Conservation (phyloP, 1,140 invertebrate genomes). For the Papilio xuthus region DNA sequence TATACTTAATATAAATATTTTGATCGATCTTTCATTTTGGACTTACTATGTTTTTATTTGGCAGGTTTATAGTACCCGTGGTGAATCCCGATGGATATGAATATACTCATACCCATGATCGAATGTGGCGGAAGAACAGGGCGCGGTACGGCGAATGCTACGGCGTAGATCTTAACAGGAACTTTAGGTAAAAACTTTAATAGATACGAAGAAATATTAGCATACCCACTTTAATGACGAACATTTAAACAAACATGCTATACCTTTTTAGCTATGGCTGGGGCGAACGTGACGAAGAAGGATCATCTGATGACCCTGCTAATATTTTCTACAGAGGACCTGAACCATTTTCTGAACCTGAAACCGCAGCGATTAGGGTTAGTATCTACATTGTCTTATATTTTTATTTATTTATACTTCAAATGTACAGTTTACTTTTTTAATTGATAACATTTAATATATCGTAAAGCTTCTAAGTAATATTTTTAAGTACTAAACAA, state of each 20-base stretch:
- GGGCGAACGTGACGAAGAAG: conserved; percentile 82
- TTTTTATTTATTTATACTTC: neutral
- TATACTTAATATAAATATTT: too few species aligned
- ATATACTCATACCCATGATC: conserved; percentile 83
- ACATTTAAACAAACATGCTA: too few species aligned
- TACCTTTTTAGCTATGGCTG: conserved; percentile 64
- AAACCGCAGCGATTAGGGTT: conserved; percentile 87
- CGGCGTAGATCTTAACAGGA: conserved; percentile 87
- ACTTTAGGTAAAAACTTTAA: conserved; percentile 79
- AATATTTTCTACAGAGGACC: conserved; percentile 89
- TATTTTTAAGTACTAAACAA: too few species aligned
- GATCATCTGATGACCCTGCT: conserved; percentile 79
- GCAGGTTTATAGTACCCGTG: conserved; percentile 86
- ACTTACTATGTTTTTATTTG: conserved; percentile 31
- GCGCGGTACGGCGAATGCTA: conserved; percentile 79
- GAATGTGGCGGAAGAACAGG: conserved; percentile 90
- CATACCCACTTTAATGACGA: too few species aligned
- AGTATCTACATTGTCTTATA: conserved; percentile 52
- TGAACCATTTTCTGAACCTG: conserved; percentile 91
- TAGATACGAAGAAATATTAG: neutral
- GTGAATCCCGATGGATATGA: conserved; percentile 90
- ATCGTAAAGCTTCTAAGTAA: too few species aligned
- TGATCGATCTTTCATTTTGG: too few species aligned
- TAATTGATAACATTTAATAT: neutral
- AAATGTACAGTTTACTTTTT: neutral